Evolutionary conservation across 2,113 vertebrate species (phyloP).

Genomic region (Tragelaphus strepsiceros): DNA sequence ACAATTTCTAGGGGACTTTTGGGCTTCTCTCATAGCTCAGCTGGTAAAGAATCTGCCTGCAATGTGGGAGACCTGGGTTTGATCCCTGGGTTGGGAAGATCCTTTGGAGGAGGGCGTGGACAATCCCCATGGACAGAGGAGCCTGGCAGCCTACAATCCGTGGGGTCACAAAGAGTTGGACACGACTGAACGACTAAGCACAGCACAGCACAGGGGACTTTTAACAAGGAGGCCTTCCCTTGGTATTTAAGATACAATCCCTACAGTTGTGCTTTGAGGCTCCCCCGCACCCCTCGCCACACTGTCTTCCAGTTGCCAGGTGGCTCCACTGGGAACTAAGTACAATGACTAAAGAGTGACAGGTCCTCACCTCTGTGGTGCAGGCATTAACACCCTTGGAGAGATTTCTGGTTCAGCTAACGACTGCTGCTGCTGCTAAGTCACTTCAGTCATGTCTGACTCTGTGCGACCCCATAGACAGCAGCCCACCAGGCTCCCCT

Average conservation of each 20-base stretch:
- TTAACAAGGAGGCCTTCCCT: neutral
- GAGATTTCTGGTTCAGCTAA: neutral
- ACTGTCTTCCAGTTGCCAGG: neutral
- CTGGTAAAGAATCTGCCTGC: neutral
- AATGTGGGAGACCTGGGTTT: neutral
- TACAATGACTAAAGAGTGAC: neutral
- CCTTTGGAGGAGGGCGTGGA: neutral
- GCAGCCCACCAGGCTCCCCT: too few relatives aligned
- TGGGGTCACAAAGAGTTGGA: neutral
- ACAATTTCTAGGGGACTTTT: neutral
- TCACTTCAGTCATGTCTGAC: too few relatives aligned
- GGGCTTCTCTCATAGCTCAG: neutral
- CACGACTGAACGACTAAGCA: neutral
- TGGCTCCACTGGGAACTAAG: neutral
- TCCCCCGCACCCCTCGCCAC: rapidly evolving
- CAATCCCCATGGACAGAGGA: neutral
- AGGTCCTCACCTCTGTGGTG: neutral
- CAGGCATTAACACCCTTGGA: neutral
- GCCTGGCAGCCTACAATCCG: neutral
- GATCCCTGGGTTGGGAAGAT: neutral
- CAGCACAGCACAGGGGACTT: neutral
- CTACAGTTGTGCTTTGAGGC: neutral
- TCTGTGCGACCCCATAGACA: too few relatives aligned
- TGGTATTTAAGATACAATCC: neutral
- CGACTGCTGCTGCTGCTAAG: neutral